Evolutionary conservation across 2,113 vertebrate genomes (phyloP).

Genomic region (Pleuronectes platessa): DNA sequence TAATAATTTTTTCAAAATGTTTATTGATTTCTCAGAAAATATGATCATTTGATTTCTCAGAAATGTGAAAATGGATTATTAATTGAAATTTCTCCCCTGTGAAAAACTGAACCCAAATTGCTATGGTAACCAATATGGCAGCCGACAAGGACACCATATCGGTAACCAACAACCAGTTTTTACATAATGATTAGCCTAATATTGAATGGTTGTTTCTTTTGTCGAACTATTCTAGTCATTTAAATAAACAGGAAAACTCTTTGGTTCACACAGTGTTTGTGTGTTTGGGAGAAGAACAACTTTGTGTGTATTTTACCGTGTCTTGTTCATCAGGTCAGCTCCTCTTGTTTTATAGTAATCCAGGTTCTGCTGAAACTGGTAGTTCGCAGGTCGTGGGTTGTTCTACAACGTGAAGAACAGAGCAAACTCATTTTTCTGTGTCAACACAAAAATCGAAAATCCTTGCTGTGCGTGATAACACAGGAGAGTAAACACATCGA

Average conservation of each 20-base stretch:
- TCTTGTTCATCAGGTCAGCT: conserved; percentile 94
- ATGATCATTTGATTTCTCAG: too few relatives aligned
- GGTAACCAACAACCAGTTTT: too few relatives aligned
- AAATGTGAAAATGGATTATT: too few relatives aligned
- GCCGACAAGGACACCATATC: too few relatives aligned
- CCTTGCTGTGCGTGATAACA: background rate
- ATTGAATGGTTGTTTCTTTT: too few relatives aligned
- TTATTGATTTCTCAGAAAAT: too few relatives aligned
- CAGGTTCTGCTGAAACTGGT: conserved; percentile 97
- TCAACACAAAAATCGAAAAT: background rate
- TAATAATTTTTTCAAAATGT: too few relatives aligned
- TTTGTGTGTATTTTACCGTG: conserved; percentile 81
- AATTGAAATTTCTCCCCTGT: too few relatives aligned
- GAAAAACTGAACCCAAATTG: background rate
- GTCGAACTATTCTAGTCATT: too few relatives aligned
- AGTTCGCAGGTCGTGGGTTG: conserved; percentile 93
- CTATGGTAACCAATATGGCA: background rate
- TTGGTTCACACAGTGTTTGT: background rate
- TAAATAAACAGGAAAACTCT: too few relatives aligned
- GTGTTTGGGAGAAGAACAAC: background rate
- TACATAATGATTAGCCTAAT: too few relatives aligned
- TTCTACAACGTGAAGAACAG: conserved; percentile 76
- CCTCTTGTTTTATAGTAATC: conserved; percentile 99
- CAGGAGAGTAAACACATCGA: background rate
- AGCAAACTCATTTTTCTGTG: background rate